A percentile compares a stretch with the other conserved stretches of the same genome.
Conservation (phyloP, 2,113 vertebrate genomes). For the Psittacula cyanocephala region DNA sequence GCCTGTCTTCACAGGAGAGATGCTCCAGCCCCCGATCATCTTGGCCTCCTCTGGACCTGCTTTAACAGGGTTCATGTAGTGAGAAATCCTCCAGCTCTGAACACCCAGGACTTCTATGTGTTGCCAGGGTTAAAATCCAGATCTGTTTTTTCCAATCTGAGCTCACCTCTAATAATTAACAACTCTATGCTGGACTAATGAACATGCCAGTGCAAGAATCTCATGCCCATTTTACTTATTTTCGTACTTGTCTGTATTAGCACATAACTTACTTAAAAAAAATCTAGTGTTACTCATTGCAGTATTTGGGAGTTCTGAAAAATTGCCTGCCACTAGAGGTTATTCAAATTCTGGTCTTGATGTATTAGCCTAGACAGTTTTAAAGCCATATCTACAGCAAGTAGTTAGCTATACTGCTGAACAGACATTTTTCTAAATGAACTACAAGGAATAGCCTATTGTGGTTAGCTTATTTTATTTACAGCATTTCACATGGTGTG, state of each 20-base stretch:
- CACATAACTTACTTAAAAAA: neutral
- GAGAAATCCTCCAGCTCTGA: neutral
- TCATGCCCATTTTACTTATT: neutral
- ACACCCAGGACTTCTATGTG: neutral
- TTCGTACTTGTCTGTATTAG: neutral
- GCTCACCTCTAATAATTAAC: neutral
- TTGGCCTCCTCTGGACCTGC: neutral
- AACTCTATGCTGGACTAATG: neutral
- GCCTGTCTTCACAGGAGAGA: neutral
- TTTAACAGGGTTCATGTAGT: neutral
- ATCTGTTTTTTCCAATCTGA: neutral
- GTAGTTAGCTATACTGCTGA: conserved; percentile 80
- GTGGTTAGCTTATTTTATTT: conserved; percentile 71
- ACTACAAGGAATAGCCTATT: conserved; percentile 70
- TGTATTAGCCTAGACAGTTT: conserved; percentile 81
- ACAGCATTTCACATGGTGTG: conserved; percentile 64
- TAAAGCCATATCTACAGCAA: conserved; percentile 74
- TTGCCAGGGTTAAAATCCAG: neutral
- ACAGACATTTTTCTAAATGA: conserved; percentile 76
- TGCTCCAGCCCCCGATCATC: neutral
- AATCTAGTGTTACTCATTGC: conserved; percentile 25
- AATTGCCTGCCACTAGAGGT: conserved; percentile 79
- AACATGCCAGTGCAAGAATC: neutral
- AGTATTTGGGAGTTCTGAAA: conserved; percentile 73
- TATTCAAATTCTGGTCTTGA: conserved; percentile 79